Base-by-base conservation (phyloP, 2,888 invertebrate species). In the Azorinus chamasolen region DNA sequence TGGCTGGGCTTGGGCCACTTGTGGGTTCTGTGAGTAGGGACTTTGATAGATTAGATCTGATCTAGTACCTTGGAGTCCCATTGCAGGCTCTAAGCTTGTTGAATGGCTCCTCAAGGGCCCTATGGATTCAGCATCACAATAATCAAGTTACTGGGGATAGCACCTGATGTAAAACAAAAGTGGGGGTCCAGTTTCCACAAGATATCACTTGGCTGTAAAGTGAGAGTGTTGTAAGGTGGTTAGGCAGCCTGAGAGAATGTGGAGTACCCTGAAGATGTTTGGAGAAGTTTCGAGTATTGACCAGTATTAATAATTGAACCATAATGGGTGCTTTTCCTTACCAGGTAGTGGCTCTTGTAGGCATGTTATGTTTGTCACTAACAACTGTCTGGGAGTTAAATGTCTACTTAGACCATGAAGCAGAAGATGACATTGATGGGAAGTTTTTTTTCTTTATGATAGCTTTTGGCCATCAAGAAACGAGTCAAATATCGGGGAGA, bases 401-500 rank as follows among this genome's bases (percentile, higher is more conserved):
- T 51, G 68, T 79, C 72, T 65, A 62, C 79, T 76, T 59, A 69
- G 20, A 20, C 54, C 37, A 58, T 58, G 32, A 45, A 69, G 53
- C 55, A 22, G 61, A 59, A 68, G 69, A 55, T 57, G 46, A 62
- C 58, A 76, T 69, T 76, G 69, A 69, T 54, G 68, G 53, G 65
- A 64, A 65, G 65, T 55, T 53, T 41, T 27, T 58, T 55, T 32
- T 32, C n/a, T n/a, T 27, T n/a, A 24, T 45, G 50, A 78, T 73
- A 45, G 72, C 78, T 73, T 69, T 78, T 48, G 73, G 78, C 73
- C 65, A 78, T 73, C 69, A 59, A 58, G 69, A 70, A 78, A 77
- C 65, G 76, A 70, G 57, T 61, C 59, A 43, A 57, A 65, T 48
- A 37, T 46, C 39, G 54, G 61, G 48, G 48, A 50, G 43, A 24